Evolutionary conservation across 2,113 vertebrate genomes (phyloP).

Genomic region (Spilogale gracilis): DNA sequence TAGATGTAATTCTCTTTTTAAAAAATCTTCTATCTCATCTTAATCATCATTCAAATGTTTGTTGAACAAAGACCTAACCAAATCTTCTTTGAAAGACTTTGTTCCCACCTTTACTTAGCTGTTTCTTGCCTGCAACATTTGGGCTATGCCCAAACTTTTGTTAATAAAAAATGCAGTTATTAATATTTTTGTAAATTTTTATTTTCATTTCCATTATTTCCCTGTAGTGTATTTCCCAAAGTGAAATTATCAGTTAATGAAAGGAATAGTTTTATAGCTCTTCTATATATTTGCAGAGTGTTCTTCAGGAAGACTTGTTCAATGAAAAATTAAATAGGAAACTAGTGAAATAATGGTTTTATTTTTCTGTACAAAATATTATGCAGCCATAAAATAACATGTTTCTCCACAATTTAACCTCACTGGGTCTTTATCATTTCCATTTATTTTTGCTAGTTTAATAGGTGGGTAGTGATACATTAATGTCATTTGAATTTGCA

Average conservation of each 20-base stretch:
- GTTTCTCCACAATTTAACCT: background rate
- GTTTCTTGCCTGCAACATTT: slow-evolving; percentile 4
- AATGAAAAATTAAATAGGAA: background rate
- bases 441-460: slow-evolving; percentile 36
- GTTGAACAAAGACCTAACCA: background rate
- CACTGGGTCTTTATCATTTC: background rate
- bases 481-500: background rate
- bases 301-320: background rate
- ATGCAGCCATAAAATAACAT: background rate
- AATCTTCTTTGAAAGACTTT: slow-evolving; percentile 6
- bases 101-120: background rate
- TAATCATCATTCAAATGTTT: background rate
- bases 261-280: background rate
- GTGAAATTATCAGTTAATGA: background rate
- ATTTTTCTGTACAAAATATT: background rate
- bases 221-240: background rate
- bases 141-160: background rate
- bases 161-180: background rate
- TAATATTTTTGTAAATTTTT: background rate
- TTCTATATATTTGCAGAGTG: background rate
- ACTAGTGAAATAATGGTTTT: background rate
- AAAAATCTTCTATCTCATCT: background rate
- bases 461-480: background rate
- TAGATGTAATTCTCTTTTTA: background rate
- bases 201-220: slow-evolving; percentile 21